Evolutionary conservation across 2,797 vertebrate genomes (phyloP).

Genomic region (Florisuga fusca): DNA sequence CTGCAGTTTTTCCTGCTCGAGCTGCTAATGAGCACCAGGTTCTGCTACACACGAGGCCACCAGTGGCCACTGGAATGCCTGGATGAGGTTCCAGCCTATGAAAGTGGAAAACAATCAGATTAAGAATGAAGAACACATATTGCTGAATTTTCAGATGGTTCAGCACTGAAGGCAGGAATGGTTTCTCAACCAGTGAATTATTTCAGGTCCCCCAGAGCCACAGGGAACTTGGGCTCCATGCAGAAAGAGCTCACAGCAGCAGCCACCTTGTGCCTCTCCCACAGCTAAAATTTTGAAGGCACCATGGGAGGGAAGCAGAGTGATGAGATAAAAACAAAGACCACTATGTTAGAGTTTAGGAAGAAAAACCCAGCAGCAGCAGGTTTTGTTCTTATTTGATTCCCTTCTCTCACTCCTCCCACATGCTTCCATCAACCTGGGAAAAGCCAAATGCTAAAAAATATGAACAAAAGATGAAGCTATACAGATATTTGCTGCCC

Average conservation of each 20-base stretch:
- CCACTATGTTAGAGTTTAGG: background rate
- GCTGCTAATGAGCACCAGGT: background rate
- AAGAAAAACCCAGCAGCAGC: background rate
- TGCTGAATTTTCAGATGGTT: background rate
- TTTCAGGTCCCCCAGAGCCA: background rate
- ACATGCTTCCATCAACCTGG: background rate
- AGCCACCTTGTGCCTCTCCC: background rate
- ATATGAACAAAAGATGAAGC: background rate
- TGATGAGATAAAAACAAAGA: background rate
- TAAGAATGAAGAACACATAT: background rate
- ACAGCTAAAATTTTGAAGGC: background rate
- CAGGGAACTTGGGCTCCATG: rapidly evolving
- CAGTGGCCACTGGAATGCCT: background rate
- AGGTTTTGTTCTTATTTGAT: background rate
- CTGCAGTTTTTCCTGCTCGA: background rate
- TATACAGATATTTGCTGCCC: background rate
- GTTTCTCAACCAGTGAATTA: background rate
- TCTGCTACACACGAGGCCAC: background rate
- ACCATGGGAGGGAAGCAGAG: background rate
- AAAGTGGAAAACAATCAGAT: background rate
- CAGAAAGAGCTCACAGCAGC: background rate
- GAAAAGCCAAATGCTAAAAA: background rate
- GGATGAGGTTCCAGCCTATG: background rate
- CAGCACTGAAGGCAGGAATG: background rate
- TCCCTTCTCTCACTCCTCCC: no score